These are phyloP conservation scores for Psix sp. DNA, from an alignment of 1,140 invertebrate genomes.

Conservation along the genomic window DNA sequence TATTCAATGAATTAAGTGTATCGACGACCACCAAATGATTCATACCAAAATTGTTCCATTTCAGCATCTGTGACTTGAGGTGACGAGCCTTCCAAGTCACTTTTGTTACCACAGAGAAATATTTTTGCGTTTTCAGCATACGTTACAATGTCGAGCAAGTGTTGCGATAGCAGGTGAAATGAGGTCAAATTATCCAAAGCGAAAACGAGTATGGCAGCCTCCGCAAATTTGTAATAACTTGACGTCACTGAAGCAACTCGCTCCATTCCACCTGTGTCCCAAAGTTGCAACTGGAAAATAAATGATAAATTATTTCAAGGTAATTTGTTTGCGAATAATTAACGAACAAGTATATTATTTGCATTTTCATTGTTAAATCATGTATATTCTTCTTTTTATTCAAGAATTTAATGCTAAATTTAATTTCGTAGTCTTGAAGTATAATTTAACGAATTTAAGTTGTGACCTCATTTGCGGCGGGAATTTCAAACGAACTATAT, in stretches of 20 bases:
- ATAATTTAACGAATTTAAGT: too few relatives aligned
- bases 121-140: slow-evolving; percentile 96
- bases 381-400: too few relatives aligned
- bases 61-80: slow-evolving; percentile 91
- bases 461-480: too few relatives aligned
- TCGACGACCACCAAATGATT: background rate
- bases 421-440: too few relatives aligned
- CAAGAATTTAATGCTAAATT: too few relatives aligned
- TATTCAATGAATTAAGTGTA: too few relatives aligned
- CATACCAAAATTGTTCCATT: slow-evolving; percentile 92
- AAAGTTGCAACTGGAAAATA: slow-evolving; percentile 86
- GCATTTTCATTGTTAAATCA: too few relatives aligned
- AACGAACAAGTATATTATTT: too few relatives aligned
- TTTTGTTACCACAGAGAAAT: slow-evolving; percentile 94
- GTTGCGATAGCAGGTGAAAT: slow-evolving; percentile 93
- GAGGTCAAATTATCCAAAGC: slow-evolving; percentile 92
- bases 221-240: slow-evolving; percentile 95
- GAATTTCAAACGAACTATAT: slow-evolving; percentile 62
- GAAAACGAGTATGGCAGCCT: slow-evolving; percentile 93
- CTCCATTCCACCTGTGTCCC: slow-evolving; percentile 97
- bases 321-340: too few relatives aligned
- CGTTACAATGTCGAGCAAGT: slow-evolving; percentile 92
- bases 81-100: slow-evolving; percentile 84
- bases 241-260: slow-evolving; percentile 94
- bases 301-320: too few relatives aligned